These are phyloP conservation scores for Meleagris gallopavo DNA, from an alignment of 2,113 vertebrate genomes.

Conservation along the genomic window DNA sequence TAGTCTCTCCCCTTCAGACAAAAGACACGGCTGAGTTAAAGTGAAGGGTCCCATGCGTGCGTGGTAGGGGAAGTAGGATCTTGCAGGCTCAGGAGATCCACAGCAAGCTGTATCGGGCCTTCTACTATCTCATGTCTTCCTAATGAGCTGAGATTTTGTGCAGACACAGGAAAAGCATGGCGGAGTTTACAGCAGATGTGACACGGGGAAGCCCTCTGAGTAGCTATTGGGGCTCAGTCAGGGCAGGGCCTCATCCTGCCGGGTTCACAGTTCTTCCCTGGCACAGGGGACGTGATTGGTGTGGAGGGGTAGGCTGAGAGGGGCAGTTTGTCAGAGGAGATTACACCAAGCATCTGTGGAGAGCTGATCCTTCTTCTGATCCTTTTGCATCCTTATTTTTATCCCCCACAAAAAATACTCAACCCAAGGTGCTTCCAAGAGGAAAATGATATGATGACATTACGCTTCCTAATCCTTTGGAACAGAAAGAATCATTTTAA, in stretches of 20 bases:
- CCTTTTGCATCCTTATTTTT: neutral
- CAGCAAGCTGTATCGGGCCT: constrained; percentile 4
- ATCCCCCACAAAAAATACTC: neutral
- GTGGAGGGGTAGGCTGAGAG: neutral
- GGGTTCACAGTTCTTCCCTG: neutral
- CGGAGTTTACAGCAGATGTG: constrained; percentile 50
- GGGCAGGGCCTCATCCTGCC: neutral
- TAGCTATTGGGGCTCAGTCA: neutral
- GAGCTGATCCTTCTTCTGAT: neutral
- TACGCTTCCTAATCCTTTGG: neutral
- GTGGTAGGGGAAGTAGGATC: constrained; percentile 56
- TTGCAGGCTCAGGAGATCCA: constrained; percentile 13
- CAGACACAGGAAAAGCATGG: constrained; percentile 74
- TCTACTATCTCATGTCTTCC: constrained; percentile 72
- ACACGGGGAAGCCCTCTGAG: constrained; percentile 55
- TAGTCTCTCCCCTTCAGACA: constrained; percentile 79
- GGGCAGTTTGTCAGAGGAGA: neutral
- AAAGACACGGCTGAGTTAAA: constrained; percentile 76
- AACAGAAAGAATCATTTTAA: neutral
- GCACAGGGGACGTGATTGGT: neutral
- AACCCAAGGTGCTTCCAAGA: neutral
- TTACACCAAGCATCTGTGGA: neutral
- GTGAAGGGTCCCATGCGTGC: constrained; percentile 62
- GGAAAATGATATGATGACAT: neutral
- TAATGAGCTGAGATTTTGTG: constrained; percentile 74